Conservation (phyloP, 2,797 vertebrate species). For the Neomorphus geoffroyi region DNA sequence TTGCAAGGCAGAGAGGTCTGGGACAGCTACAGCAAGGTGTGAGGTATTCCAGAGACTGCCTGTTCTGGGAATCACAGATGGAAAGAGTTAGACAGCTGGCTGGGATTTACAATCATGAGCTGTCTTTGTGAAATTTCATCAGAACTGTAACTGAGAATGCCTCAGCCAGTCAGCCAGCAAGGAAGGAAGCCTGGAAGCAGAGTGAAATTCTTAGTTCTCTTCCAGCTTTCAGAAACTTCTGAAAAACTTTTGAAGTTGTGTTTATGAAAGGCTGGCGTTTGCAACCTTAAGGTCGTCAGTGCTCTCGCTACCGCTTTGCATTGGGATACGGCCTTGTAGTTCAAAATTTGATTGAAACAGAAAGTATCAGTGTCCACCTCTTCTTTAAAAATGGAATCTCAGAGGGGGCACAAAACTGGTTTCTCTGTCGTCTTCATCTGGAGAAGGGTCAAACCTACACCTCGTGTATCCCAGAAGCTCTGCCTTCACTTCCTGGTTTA, state of each 20-base stretch:
- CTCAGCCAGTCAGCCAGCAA: background rate
- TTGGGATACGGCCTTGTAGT: background rate
- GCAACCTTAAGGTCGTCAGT: background rate
- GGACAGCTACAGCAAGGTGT: background rate
- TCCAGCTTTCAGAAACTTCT: background rate
- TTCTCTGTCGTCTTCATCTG: background rate
- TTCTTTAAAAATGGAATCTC: background rate
- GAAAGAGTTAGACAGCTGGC: constrained; percentile 38
- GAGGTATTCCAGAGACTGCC: background rate
- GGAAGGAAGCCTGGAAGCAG: background rate
- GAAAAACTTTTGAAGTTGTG: background rate
- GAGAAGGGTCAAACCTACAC: background rate
- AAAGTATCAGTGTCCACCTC: background rate
- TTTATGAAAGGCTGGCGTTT: background rate
- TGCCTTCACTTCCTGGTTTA: background rate
- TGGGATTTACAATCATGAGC: background rate
- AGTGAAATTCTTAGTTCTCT: background rate
- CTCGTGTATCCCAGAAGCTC: background rate
- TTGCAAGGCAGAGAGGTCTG: background rate
- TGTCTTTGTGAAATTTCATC: constrained; percentile 17
- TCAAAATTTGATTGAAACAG: background rate
- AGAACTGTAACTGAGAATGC: background rate
- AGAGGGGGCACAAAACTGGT: background rate
- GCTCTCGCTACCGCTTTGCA: background rate
- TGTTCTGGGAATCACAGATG: background rate